Conservation (phyloP, 2,113 vertebrate species). For the Talpa occidentalis region DNA sequence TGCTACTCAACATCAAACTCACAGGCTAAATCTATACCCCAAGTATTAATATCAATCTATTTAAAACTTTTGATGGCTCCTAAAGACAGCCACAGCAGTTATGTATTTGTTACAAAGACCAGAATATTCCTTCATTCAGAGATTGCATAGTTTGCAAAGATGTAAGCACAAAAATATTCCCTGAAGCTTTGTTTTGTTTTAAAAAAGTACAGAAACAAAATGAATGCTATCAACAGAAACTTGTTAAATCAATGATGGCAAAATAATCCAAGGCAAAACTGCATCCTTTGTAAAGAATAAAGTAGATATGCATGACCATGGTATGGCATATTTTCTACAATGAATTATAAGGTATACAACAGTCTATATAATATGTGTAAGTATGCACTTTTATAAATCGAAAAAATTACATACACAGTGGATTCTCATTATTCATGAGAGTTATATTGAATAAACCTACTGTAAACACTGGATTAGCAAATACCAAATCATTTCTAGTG, state of each 20-base stretch:
- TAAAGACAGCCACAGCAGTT: not conserved
- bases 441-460: not conserved
- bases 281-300: constrained; percentile 26
- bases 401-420: not conserved
- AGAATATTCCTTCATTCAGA: constrained; percentile 5
- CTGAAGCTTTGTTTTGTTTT: constrained; percentile 23
- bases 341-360: not conserved
- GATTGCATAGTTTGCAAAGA: constrained; percentile 13
- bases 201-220: not conserved
- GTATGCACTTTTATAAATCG: not conserved
- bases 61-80: not conserved
- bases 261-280: not conserved
- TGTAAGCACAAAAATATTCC: not conserved
- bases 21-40: not conserved
- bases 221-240: not conserved
- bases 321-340: not conserved
- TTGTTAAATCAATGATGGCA: not conserved
- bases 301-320: not conserved
- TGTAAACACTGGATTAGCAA: not conserved
- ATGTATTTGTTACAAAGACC: not conserved
- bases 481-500: not conserved
- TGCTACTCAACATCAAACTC: not conserved
- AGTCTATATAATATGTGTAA: not conserved
- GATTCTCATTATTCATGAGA: not conserved
- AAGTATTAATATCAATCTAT: not conserved